phyloP scores from a whole-genome alignment of 2,888 invertebrate genomes.

The Cryptophagus acutangulus region DNA sequence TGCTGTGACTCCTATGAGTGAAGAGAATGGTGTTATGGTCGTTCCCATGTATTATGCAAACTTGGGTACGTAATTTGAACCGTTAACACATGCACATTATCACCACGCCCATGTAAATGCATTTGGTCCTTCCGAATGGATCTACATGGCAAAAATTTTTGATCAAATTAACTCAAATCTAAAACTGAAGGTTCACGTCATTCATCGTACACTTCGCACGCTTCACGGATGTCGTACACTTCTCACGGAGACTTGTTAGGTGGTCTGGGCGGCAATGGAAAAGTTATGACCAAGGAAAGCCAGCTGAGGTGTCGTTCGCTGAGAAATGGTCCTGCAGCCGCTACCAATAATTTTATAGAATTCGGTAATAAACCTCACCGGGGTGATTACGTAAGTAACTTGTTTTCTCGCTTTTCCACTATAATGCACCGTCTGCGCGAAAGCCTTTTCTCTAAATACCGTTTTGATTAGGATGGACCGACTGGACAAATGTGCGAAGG shows the following conservation, averaged over 20 bases:
- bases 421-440: background rate
- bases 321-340: slow-evolving; percentile 57
- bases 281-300: slow-evolving; percentile 79
- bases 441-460: background rate
- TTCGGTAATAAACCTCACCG: slow-evolving; percentile 61
- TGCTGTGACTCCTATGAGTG: slow-evolving; percentile 96
- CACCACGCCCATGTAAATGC: too few relatives aligned
- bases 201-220: slow-evolving; percentile 93
- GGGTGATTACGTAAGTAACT: slow-evolving; percentile 64
- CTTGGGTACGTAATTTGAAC: slow-evolving; percentile 55
- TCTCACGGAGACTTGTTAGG: slow-evolving; percentile 88
- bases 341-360: slow-evolving; percentile 57
- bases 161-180: slow-evolving; percentile 5
- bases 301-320: slow-evolving; percentile 72
- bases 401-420: background rate
- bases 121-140: too few relatives aligned
- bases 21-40: slow-evolving; percentile 93
- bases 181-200: slow-evolving; percentile 68
- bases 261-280: slow-evolving; percentile 57
- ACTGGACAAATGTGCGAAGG: slow-evolving; percentile 74
- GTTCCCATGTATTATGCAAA: slow-evolving; percentile 86
- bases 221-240: slow-evolving; percentile 87
- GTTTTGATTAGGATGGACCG: slow-evolving; percentile 63
- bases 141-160: background rate
- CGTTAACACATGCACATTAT: slow-evolving; percentile 5